Conservation (phyloP, 2,888 invertebrate genomes). For the Callyntrura guangdongensis region DNA sequence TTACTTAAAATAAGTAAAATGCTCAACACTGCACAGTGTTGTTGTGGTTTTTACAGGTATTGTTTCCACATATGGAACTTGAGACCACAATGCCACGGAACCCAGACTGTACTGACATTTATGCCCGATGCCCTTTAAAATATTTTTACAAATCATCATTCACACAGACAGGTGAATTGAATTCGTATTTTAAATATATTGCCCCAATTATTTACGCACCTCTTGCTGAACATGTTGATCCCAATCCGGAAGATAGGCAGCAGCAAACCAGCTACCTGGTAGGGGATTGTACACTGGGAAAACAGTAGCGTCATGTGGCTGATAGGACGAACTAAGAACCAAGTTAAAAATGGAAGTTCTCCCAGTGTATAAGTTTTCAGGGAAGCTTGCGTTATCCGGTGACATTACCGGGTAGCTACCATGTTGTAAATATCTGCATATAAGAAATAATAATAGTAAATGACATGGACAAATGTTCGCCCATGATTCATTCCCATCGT, state of each 20-base stretch:
- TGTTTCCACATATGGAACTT: constrained; percentile 86
- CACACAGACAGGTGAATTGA: not conserved
- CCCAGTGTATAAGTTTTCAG: constrained; percentile 88
- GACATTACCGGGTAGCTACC: constrained; percentile 94
- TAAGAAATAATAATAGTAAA: constrained; percentile 11
- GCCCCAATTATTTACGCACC: constrained; percentile 84
- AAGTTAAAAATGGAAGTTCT: constrained; percentile 85
- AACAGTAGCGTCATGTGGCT: constrained; percentile 86
- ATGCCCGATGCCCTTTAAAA: constrained; percentile 86
- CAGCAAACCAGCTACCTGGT: constrained; percentile 93
- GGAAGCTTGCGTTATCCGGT: constrained; percentile 93
- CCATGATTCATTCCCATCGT: not conserved
- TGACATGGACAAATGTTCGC: not conserved
- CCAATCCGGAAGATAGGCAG: constrained; percentile 88
- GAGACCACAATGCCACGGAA: constrained; percentile 87
- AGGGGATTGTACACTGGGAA: constrained; percentile 87
- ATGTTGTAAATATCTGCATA: constrained; percentile 90
- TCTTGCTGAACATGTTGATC: constrained; percentile 87
- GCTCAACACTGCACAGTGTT: constrained; percentile 86
- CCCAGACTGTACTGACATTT: constrained; percentile 87
- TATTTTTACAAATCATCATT: not conserved
- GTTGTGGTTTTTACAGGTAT: constrained; percentile 86
- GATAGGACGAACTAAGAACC: constrained; percentile 85
- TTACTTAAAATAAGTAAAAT: constrained; percentile 87
- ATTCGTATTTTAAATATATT: not conserved